These are phyloP conservation scores for Cosmopolites sordidus DNA, from an alignment of 2,888 invertebrate genomes.

Conservation along the genomic window DNA sequence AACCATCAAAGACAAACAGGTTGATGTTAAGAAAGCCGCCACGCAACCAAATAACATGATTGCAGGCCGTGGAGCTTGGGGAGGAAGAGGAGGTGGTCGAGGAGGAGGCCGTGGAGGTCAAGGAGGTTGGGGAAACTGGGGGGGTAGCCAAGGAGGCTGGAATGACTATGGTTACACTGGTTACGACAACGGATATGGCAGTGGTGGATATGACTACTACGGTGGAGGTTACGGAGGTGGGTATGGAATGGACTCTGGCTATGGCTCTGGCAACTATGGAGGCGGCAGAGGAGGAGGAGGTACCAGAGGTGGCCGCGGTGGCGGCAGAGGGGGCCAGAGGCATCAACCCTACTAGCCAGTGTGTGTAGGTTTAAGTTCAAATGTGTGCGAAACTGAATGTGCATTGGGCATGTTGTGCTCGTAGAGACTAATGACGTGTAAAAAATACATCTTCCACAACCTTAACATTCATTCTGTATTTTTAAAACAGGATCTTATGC, in stretches of 20 bases:
- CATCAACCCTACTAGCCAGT: conserved; percentile 24
- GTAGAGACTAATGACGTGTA: conserved; percentile 16
- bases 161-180: conserved; percentile 11
- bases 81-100: conserved; percentile 19
- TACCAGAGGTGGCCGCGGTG: conserved; percentile 21
- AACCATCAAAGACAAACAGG: conserved; percentile 28
- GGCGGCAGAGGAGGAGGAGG: conserved; percentile 20
- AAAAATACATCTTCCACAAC: conserved; percentile 21
- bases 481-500: conserved; percentile 17
- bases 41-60: conserved; percentile 26
- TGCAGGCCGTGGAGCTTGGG: conserved; percentile 18
- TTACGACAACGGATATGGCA: conserved; percentile 19
- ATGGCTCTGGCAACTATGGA: conserved; percentile 17
- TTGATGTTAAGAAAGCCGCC: conserved; percentile 28
- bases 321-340: conserved; percentile 27
- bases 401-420: conserved; percentile 20
- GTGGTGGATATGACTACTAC: conserved; percentile 21
- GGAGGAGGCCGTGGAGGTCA: conserved; percentile 13
- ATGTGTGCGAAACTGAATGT: conserved; percentile 24
- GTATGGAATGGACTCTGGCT: conserved; percentile 15
- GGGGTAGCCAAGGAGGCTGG: conserved; percentile 4
- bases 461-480: conserved; percentile 15
- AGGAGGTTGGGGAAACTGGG: conserved; percentile 14
- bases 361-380: conserved; percentile 20
- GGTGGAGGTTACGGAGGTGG: conserved; percentile 23